Conservation (phyloP, 2,113 vertebrate genomes). For the Balaeniceps rex region DNA sequence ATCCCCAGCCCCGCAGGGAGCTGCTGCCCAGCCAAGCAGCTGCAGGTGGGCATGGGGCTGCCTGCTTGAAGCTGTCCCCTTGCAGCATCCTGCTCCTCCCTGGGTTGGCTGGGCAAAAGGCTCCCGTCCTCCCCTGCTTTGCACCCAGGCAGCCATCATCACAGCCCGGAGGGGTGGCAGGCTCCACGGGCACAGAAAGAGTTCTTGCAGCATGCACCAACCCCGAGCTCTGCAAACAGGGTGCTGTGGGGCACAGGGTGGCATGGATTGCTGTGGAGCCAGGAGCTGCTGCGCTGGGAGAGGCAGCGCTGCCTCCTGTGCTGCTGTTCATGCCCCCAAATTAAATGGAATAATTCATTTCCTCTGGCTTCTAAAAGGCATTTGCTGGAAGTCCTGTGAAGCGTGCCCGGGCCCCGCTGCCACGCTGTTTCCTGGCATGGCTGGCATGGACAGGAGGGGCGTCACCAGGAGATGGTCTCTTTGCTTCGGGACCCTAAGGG, state of each 20-base stretch:
- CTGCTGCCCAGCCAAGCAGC: not conserved
- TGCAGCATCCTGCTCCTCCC: not conserved
- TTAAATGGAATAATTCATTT: not conserved
- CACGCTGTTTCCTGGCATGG: not conserved
- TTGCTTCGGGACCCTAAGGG: rapidly evolving
- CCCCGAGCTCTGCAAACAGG: rapidly evolving
- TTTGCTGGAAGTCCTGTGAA: not conserved
- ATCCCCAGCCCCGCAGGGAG: not conserved
- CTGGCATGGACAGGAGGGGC: not conserved
- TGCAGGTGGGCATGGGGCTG: rapidly evolving
- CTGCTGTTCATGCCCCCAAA: not conserved
- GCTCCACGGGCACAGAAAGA: not conserved
- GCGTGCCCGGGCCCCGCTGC: rapidly evolving
- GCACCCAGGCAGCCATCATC: too few species aligned
- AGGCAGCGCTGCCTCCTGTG: rapidly evolving
- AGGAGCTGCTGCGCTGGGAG: not conserved
- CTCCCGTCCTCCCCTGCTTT: not conserved
- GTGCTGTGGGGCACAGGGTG: not conserved
- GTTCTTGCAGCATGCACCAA: rapidly evolving
- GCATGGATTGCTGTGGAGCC: rapidly evolving
- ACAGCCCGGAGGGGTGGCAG: not conserved
- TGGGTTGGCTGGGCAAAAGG: rapidly evolving
- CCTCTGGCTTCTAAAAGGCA: not conserved
- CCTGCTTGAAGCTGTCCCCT: not conserved
- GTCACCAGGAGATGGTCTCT: not conserved